These are phyloP conservation scores for Mus spretus DNA, from an alignment of 2,797 vertebrate species.

Conservation along the genomic window DNA sequence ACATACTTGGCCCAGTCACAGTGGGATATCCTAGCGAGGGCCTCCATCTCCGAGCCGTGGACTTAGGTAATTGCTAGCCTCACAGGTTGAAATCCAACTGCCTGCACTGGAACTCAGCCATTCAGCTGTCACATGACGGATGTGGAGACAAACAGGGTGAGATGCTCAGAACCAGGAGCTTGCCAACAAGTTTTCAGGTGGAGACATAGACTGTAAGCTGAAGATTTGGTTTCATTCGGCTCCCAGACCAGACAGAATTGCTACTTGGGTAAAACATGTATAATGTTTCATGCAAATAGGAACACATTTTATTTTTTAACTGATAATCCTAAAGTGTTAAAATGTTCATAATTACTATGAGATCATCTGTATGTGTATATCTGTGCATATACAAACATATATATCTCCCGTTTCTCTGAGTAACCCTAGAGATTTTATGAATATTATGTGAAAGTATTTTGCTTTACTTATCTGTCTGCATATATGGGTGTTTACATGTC, in stretches of 20 bases:
- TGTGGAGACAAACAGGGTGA: background rate
- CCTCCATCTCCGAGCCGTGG: background rate
- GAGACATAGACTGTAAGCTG: background rate
- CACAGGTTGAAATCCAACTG: background rate
- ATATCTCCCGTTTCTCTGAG: background rate
- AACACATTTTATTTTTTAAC: background rate
- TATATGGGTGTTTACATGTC: background rate
- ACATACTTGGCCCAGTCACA: background rate
- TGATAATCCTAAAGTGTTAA: background rate
- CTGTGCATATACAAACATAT: background rate
- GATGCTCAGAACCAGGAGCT: background rate
- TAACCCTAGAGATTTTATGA: background rate
- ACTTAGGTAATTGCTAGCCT: background rate
- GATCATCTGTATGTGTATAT: background rate
- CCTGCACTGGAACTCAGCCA: background rate
- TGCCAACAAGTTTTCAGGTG: background rate
- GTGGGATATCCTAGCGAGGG: background rate
- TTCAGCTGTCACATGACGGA: background rate
- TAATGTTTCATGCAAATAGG: background rate
- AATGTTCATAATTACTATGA: background rate
- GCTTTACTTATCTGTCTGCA: background rate
- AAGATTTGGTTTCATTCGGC: background rate
- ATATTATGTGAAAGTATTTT: background rate
- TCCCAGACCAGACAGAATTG: constrained; percentile 34
- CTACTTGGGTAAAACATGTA: background rate